Evolutionary conservation across 2,797 vertebrate species (phyloP), one percentile per base, ranked within the genome.

Genomic region (Craterocephalus amniculus): DNA sequence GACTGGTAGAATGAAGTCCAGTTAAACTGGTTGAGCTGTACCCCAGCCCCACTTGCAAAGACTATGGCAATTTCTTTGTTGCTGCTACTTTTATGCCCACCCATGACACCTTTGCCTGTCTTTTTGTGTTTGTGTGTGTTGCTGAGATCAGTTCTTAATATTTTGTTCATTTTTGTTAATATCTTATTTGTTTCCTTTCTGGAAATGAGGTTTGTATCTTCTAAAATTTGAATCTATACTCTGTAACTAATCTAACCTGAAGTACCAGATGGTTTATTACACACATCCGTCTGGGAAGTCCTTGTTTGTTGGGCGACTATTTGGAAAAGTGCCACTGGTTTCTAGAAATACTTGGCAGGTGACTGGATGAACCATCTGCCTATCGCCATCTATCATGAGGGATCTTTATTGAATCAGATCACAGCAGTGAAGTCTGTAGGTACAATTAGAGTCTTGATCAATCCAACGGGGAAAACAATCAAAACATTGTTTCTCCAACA

Each of bases 301-400:
- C 26, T 29, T 54, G 27, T 40, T 59, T 59, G 57, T 36, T 38
- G 57, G 35, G 24, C 7, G 57, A 59, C 57, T 26, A 16, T 40
- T 59, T 59, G 57, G 57, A 59, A 16, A 38, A 26, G 13, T 38
- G 57, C 57, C 57, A 38, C 14, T 24, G 24, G 6, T 38, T 59
- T 59, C 57, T 59, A 59, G 34, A 59, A 38, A 59, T 38, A 26
- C 57, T 40, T 59, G 57, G 57, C 57, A 38, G 22, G 35, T 59
- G 36, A 59, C 35, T 40, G 35, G 57, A 38, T 59, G 57, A 59
- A 59, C 57, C 57, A 59, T 59, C 57, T 59, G 57, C 36, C 57
- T 40, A 22, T 59, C 22, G 26, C 57, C 57, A 59, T 59, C 52
- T 18, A 29, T 54, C 52, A 29, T 18, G 27, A 54, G 4, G 13